Conservation (phyloP, 1,140 invertebrate genomes). For the Drosophila rhopaloa region DNA sequence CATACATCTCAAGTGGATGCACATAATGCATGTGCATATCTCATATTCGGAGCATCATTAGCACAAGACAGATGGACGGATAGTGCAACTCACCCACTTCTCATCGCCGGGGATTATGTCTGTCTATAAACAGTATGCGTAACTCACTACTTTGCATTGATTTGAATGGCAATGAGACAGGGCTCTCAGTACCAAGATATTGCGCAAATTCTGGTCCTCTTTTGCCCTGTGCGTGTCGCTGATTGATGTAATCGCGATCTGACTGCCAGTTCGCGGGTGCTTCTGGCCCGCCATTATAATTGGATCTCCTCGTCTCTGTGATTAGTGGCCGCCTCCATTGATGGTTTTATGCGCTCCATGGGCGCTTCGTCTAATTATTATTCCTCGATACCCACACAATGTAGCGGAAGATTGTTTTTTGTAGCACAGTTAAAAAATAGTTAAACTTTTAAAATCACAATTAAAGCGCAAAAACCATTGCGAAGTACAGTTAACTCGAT, state of each 20-base stretch:
- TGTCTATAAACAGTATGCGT: conserved; percentile 43
- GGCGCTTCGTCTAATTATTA: conserved; percentile 33
- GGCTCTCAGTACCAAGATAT: conserved; percentile 31
- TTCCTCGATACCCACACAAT: conserved; percentile 16
- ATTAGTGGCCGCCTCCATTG: conserved; percentile 32
- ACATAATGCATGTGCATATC: conserved; percentile 41
- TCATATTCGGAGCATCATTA: conserved; percentile 30
- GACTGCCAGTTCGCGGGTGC: conserved; percentile 18
- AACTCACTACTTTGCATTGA: conserved; percentile 56
- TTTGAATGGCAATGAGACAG: conserved; percentile 51
- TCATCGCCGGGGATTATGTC: conserved; percentile 29
- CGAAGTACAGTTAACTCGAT: neutral
- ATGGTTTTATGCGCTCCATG: conserved; percentile 15
- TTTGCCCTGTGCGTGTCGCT: conserved; percentile 50
- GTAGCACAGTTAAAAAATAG: conserved; percentile 2
- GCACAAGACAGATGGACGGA: conserved; percentile 30
- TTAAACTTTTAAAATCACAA: neutral
- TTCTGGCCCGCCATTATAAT: conserved; percentile 40
- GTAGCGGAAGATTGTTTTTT: conserved; percentile 1
- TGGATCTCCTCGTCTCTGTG: conserved; percentile 37
- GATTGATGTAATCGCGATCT: conserved; percentile 62
- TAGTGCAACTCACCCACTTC: conserved; percentile 64
- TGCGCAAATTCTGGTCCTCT: conserved; percentile 41
- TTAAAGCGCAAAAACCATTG: neutral
- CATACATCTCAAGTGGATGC: conserved; percentile 58